These are phyloP conservation scores for Rhinatrema bivittatum DNA, from an alignment of 2,797 vertebrate species.

Conservation along the genomic window DNA sequence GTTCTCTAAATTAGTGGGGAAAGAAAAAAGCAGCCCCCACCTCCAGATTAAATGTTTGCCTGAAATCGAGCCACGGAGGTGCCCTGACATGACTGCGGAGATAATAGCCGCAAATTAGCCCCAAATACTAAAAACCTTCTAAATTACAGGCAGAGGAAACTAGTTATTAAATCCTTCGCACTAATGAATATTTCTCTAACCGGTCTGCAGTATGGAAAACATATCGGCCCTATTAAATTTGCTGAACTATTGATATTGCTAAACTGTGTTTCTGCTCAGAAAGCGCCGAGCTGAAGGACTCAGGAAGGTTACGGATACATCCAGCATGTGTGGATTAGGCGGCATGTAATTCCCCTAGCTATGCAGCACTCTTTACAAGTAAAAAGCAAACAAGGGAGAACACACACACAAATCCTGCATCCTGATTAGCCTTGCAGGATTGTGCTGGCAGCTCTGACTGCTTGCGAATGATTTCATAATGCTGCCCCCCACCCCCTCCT, in stretches of 20 bases:
- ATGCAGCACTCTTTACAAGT: background rate
- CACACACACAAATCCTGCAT: too few species aligned
- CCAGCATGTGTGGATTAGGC: background rate
- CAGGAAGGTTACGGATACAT: slow-evolving; percentile 6
- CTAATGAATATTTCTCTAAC: slow-evolving; percentile 21
- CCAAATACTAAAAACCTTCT: slow-evolving; percentile 13
- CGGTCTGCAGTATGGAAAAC: background rate
- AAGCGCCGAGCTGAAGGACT: background rate
- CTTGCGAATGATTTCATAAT: slow-evolving; percentile 19
- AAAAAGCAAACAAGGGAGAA: slow-evolving; percentile 3
- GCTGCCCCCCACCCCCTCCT: background rate
- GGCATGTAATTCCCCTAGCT: background rate
- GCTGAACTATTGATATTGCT: slow-evolving; percentile 13
- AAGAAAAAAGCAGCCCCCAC: too few species aligned
- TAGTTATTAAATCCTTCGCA: slow-evolving; percentile 13
- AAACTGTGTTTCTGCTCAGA: background rate
- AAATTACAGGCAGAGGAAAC: slow-evolving; percentile 9
- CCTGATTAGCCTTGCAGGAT: background rate
- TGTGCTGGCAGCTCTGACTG: slow-evolving; percentile 18
- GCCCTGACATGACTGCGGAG: slow-evolving; percentile 7
- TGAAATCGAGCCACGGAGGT: slow-evolving; percentile 8
- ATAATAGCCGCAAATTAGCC: slow-evolving; percentile 15
- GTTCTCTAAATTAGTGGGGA: slow-evolving; percentile 6
- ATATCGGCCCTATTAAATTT: slow-evolving; percentile 6
- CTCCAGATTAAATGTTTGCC: background rate